Evolutionary conservation across 2,113 vertebrate species (phyloP).

Genomic region (Rhipidura dahli): DNA sequence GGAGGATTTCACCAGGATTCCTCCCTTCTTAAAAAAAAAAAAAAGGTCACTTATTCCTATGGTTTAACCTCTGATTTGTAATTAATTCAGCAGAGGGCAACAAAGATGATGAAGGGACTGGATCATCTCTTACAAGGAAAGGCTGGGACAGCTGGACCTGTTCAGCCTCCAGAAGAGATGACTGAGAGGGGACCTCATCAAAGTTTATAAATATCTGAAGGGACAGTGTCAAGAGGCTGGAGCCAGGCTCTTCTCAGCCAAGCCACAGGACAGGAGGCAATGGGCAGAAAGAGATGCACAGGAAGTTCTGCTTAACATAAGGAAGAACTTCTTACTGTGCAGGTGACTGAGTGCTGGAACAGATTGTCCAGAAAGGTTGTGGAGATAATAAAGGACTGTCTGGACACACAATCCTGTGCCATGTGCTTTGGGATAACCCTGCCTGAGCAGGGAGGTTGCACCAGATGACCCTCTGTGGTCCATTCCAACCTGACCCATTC

Average conservation of each 20-base stretch:
- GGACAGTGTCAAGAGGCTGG: background rate
- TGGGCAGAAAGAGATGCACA: background rate
- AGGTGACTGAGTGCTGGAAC: background rate
- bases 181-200: too few relatives aligned
- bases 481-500: background rate
- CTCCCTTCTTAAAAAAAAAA: background rate
- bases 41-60: background rate
- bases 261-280: background rate
- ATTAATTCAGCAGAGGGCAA: background rate
- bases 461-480: background rate
- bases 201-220: background rate
- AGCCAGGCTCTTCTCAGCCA: background rate
- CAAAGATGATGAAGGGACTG: background rate
- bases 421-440: background rate
- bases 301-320: background rate
- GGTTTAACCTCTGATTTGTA: background rate
- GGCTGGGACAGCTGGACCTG: background rate
- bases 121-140: background rate
- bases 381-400: background rate
- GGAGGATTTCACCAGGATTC: background rate
- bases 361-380: background rate
- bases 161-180: background rate
- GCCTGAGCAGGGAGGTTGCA: background rate
- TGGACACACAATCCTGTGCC: background rate
- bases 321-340: background rate